Conservation (phyloP, 2,113 vertebrate species). For the Raja brachyura region DNA sequence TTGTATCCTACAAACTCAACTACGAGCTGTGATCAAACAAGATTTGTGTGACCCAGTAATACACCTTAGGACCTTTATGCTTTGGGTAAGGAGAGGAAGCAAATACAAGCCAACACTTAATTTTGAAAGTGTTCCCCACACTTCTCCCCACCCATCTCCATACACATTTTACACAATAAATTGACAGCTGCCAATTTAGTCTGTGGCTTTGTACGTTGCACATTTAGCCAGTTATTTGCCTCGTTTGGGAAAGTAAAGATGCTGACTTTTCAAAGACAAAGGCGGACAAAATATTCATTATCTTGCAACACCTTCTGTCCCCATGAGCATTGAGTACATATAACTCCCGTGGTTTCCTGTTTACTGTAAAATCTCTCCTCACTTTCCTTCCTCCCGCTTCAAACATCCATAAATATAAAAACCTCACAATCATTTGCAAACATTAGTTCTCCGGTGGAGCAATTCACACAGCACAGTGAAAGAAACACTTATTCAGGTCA, state of each 20-base stretch:
- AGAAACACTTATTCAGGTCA: background rate
- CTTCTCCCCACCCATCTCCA: background rate
- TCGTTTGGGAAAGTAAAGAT: conserved; percentile 3
- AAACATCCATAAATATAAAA: background rate
- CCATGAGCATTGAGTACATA: background rate
- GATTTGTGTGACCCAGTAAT: background rate
- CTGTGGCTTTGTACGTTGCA: background rate
- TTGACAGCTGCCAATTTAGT: background rate
- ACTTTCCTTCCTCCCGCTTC: conserved; percentile 2
- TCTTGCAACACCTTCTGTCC: background rate
- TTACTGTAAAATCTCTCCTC: conserved; percentile 18
- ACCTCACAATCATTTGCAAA: background rate
- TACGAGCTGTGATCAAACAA: background rate
- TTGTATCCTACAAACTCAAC: background rate
- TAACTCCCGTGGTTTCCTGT: conserved; percentile 14
- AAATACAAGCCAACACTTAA: background rate
- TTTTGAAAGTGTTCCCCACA: background rate
- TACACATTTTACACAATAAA: background rate
- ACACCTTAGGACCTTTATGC: background rate
- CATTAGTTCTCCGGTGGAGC: background rate
- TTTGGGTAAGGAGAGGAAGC: background rate
- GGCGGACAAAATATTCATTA: conserved; percentile 9
- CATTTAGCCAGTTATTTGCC: background rate
- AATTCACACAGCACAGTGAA: background rate
- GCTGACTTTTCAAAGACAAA: conserved; percentile 5